Percentiles rank a stretch among this genome's conserved stretches.
Evolutionary conservation across 2,888 invertebrate genomes (phyloP).

Genomic region (Loripinus fragilis): DNA sequence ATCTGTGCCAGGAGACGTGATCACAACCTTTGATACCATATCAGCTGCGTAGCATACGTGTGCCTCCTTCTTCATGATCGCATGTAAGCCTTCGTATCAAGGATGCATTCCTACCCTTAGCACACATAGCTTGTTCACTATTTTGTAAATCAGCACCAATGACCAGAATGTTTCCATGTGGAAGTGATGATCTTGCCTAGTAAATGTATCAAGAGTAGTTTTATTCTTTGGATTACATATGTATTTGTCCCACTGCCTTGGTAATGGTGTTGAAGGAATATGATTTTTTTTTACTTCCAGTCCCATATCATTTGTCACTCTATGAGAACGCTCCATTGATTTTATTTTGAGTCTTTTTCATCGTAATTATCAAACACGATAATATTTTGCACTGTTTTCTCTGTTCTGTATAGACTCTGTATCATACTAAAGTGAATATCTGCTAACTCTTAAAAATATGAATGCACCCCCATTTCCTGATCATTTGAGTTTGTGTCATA

Average conservation of each 20-base stretch:
- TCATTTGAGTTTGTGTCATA: not conserved
- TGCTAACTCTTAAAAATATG: too few relatives aligned
- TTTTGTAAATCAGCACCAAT: not conserved
- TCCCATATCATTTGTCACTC: not conserved
- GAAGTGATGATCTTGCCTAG: not conserved
- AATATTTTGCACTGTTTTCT: not conserved
- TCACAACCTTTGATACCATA: not conserved
- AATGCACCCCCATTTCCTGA: not conserved
- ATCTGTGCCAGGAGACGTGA: slow-evolving; percentile 1
- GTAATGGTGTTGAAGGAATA: not conserved
- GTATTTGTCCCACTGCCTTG: too few relatives aligned
- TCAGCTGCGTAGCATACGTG: not conserved
- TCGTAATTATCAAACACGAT: slow-evolving; percentile 4
- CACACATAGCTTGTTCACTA: not conserved
- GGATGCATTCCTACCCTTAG: not conserved
- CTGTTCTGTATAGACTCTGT: not conserved
- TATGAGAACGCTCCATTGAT: not conserved
- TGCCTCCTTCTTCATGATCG: not conserved
- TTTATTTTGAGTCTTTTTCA: not conserved
- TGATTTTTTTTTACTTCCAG: not conserved
- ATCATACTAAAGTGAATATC: not conserved
- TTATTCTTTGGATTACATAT: too few relatives aligned
- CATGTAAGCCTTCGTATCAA: not conserved
- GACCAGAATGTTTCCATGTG: not conserved
- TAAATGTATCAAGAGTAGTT: not conserved